A percentile compares a stretch with the other conserved stretches of the same genome.
Conservation (phyloP, 2,113 vertebrate species). For the Chionomys nivalis region DNA sequence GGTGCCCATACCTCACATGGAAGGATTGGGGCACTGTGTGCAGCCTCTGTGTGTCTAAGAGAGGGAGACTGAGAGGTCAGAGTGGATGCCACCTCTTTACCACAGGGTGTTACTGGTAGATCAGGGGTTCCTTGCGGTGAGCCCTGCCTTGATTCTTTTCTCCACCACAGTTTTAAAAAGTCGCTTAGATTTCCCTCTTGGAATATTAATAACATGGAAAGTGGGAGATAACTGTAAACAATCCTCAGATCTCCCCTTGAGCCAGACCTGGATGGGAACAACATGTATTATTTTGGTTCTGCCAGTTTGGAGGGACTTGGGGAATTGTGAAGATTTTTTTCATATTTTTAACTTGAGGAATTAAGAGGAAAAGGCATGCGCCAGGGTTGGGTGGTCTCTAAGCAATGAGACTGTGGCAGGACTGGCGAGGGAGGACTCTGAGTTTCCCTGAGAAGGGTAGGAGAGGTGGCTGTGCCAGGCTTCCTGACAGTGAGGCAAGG, state of each 20-base stretch:
- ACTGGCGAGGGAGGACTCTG: background rate
- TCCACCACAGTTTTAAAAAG: background rate
- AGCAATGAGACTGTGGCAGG: background rate
- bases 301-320: constrained; percentile 31
- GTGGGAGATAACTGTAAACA: constrained; percentile 5
- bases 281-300: background rate
- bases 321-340: background rate
- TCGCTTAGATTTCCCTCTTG: background rate
- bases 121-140: background rate
- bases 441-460: background rate
- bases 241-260: background rate
- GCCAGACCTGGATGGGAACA: background rate
- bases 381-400: constrained; percentile 7
- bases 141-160: background rate
- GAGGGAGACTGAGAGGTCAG: background rate
- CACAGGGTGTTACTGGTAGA: background rate
- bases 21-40: background rate
- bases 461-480: background rate
- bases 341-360: constrained; percentile 39
- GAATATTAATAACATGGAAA: background rate
- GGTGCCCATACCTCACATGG: background rate
- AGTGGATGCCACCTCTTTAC: background rate
- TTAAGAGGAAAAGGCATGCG: background rate
- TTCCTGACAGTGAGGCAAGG: background rate
- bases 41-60: background rate